These are phyloP conservation scores for Hydra vulgaris DNA, from an alignment of 30 jellyfish, hydroid and myxozoan species.

Conservation along the genomic window DNA sequence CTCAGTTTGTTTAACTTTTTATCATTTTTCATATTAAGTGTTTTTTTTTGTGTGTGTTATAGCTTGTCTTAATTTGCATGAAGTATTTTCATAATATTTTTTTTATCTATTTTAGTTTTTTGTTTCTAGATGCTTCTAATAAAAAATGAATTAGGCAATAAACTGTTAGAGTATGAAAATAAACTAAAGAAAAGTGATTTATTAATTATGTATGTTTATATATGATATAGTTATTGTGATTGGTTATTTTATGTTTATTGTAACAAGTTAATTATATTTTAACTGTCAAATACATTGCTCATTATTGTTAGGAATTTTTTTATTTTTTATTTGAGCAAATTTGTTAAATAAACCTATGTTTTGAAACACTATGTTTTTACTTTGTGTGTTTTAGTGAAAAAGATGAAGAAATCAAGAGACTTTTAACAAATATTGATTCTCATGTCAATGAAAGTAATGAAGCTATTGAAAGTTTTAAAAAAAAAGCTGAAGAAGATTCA, in stretches of 20 bases:
- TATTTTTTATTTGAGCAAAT: neutral
- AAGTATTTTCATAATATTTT: too few species aligned
- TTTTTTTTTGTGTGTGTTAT: too few species aligned
- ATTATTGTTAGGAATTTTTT: too few species aligned
- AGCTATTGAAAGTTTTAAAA: slow-evolving; percentile 15
- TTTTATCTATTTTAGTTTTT: neutral
- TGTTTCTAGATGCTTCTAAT: neutral
- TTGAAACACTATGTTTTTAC: neutral
- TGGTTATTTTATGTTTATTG: neutral
- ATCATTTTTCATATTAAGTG: too few species aligned
- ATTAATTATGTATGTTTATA: neutral
- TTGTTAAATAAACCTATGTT: neutral
- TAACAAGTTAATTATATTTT: too few species aligned
- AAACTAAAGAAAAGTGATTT: slow-evolving; percentile 8
- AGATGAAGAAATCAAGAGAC: slow-evolving; percentile 2
- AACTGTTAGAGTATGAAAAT: slow-evolving; percentile 2
- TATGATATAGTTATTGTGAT: neutral
- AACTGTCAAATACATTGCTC: too few species aligned
- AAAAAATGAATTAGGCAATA: neutral
- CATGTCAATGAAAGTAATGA: slow-evolving; percentile 12
- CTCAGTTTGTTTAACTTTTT: too few species aligned
- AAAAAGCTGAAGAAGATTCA: slow-evolving; percentile 17
- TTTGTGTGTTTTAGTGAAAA: slow-evolving; percentile 7
- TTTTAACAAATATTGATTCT: neutral
- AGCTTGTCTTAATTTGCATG: too few species aligned